Conservation (phyloP, 2,888 invertebrate species). For the Phortica magna region DNA sequence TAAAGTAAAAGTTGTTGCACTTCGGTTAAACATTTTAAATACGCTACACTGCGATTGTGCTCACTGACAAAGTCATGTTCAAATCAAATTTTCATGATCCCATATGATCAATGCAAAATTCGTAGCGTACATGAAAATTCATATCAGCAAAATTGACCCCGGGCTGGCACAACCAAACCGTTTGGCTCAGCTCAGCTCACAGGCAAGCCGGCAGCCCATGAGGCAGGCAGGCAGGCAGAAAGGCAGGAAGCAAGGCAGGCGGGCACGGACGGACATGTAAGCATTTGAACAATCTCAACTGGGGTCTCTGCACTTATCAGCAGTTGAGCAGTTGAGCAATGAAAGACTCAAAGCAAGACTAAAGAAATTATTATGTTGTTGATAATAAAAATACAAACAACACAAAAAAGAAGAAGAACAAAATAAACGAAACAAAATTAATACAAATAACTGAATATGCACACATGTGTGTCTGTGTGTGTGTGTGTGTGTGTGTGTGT, state of each 20-base stretch:
- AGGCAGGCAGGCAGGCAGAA: too few relatives aligned
- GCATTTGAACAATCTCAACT: constrained; percentile 14
- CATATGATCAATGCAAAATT: too few relatives aligned
- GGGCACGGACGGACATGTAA: neutral
- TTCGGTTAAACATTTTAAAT: too few relatives aligned
- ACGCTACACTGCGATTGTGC: too few relatives aligned
- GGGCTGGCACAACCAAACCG: too few relatives aligned
- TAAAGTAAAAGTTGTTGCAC: neutral
- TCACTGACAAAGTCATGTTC: too few relatives aligned
- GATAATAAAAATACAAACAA: constrained; percentile 14
- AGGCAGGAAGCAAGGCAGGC: too few relatives aligned
- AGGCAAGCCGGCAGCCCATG: too few relatives aligned
- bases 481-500: constrained; percentile 10
- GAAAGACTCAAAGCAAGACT: neutral
- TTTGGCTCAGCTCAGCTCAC: too few relatives aligned
- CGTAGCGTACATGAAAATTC: neutral
- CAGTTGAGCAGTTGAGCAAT: constrained; percentile 23
- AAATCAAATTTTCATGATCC: too few relatives aligned
- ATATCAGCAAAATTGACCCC: constrained; percentile 8
- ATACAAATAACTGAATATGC: neutral
- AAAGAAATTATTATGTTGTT: constrained; percentile 12
- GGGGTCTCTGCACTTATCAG: constrained; percentile 32
- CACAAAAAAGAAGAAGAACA: neutral
- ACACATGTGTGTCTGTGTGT: constrained; percentile 7
- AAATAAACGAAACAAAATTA: constrained; percentile 6